A percentile compares a stretch with the other conserved stretches of the same genome.
Evolutionary conservation across 2,888 invertebrate genomes (phyloP).

Genomic region (Athalia circularis): DNA sequence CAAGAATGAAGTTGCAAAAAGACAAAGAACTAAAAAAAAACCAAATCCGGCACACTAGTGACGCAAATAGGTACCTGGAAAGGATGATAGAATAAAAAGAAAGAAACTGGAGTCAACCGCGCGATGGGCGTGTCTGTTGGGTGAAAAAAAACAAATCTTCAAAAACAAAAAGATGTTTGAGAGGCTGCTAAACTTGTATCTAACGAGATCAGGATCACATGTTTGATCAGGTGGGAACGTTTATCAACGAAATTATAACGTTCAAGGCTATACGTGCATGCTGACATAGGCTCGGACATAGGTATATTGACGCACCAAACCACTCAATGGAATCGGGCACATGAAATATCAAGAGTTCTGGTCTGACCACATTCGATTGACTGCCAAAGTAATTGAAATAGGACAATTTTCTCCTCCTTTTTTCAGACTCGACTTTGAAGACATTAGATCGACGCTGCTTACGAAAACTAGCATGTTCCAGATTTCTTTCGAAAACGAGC

Average conservation of each 20-base stretch:
- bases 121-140: not conserved
- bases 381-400: no score
- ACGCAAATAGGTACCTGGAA: not conserved
- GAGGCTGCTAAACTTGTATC: not conserved
- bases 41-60: constrained; percentile 4
- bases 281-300: not conserved
- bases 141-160: not conserved
- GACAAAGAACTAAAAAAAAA: not conserved
- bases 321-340: no score
- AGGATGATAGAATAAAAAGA: not conserved
- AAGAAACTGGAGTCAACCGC: not conserved
- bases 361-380: no score
- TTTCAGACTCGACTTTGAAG: no score
- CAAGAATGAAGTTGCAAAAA: not conserved
- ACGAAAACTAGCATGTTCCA: no score
- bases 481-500: no score
- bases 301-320: not conserved
- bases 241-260: not conserved
- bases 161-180: not conserved
- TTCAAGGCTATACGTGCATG: not conserved
- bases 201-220: constrained; percentile 2
- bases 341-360: no score
- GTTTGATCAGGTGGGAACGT: constrained; percentile 10
- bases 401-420: no score
- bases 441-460: no score